Conservation (phyloP, 2,888 invertebrate genomes). For the Sthenelais limicola region DNA sequence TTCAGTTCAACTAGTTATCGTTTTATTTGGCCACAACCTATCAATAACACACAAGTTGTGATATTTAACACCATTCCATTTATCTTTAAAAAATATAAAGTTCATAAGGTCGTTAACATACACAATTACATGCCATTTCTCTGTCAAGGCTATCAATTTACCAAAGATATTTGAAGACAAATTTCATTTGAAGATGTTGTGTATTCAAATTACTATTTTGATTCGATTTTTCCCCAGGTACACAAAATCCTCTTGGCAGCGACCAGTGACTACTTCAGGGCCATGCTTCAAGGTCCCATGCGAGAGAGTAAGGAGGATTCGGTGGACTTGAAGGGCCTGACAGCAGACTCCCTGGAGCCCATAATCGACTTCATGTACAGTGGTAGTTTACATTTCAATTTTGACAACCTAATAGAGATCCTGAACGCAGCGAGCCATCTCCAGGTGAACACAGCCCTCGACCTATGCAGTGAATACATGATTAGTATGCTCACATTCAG, state of each 20-base stretch:
- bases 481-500: constrained; percentile 68
- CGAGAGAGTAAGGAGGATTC: constrained; percentile 68
- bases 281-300: constrained; percentile 70
- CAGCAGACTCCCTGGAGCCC: constrained; percentile 60
- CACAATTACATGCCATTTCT: too few species aligned
- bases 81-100: too few species aligned
- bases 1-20: too few species aligned
- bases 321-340: constrained; percentile 68
- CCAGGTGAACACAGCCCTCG: constrained; percentile 67
- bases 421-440: constrained; percentile 70
- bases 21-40: too few species aligned
- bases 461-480: constrained; percentile 70
- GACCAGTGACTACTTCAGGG: constrained; percentile 70
- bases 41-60: too few species aligned
- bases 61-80: too few species aligned
- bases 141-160: too few species aligned
- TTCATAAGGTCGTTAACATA: too few species aligned
- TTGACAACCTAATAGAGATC: constrained; percentile 68
- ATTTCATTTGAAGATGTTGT: too few species aligned
- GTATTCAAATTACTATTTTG: too few species aligned
- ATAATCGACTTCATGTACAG: constrained; percentile 70
- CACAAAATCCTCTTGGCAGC: constrained; percentile 70
- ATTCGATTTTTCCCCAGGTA: constrained; percentile 63
- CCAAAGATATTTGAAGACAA: too few species aligned
- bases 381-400: constrained; percentile 64